phyloP scores from a whole-genome alignment of 2,888 invertebrate species.

The Agrochola macilenta region DNA sequence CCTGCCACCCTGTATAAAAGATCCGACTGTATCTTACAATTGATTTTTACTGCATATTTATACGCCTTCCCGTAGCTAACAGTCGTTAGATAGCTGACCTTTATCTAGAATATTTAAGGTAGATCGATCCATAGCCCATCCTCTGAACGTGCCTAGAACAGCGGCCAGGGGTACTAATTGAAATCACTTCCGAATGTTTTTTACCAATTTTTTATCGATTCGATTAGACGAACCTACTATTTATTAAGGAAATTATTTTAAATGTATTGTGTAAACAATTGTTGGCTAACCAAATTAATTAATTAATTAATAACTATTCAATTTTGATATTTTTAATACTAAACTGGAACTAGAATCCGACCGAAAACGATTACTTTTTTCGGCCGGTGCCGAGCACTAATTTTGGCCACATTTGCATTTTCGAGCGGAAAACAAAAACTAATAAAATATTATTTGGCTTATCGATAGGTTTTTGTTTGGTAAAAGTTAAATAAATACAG shows the following conservation, averaged over 20 bases:
- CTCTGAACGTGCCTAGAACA: not conserved
- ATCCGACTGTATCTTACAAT: not conserved
- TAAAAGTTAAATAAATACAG: not conserved
- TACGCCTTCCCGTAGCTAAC: not conserved
- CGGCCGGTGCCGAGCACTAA: not conserved
- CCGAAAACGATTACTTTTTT: not conserved
- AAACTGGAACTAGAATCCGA: not conserved
- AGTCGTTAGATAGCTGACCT: not conserved
- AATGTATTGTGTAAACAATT: too few species aligned
- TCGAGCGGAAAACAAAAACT: not conserved
- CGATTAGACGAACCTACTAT: too few species aligned
- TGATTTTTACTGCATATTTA: not conserved
- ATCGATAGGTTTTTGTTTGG: not conserved
- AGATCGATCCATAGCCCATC: not conserved
- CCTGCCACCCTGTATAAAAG: too few species aligned
- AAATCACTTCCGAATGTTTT: not conserved
- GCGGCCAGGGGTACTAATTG: too few species aligned
- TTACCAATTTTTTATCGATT: not conserved
- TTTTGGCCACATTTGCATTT: not conserved
- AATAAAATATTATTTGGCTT: not conserved
- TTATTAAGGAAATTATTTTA: too few species aligned
- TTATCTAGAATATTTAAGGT: constrained; percentile 24
- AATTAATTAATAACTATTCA: not conserved
- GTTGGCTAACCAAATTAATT: too few species aligned
- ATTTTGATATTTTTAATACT: not conserved